These are phyloP conservation scores for Acrobasis suavella DNA, from an alignment of 2,888 invertebrate genomes.

Conservation along the genomic window DNA sequence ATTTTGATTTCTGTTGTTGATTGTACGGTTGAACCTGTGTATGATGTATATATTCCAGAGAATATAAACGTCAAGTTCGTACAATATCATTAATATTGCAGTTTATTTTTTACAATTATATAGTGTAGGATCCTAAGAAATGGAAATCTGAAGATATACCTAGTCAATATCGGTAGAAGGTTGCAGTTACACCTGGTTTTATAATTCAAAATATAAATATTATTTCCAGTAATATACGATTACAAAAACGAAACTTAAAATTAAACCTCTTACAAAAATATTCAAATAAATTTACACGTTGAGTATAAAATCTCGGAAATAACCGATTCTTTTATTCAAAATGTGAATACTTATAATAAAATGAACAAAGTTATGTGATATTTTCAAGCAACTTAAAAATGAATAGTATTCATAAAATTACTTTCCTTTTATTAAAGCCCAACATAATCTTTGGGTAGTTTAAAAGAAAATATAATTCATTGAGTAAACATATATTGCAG, in stretches of 20 bases:
- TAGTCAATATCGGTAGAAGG: no score
- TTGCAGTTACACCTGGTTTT: not conserved
- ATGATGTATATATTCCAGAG: no score
- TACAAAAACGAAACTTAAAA: slow-evolving; percentile 25
- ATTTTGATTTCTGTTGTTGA: no score
- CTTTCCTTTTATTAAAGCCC: slow-evolving; percentile 29
- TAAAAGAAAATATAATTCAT: slow-evolving; percentile 32
- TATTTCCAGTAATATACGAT: slow-evolving; percentile 6
- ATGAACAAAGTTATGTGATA: no score
- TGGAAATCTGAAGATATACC: no score
- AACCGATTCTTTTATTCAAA: not conserved
- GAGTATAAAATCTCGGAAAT: not conserved
- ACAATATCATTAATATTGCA: no score
- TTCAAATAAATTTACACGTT: not conserved
- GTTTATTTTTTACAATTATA: no score
- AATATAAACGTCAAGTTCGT: no score
- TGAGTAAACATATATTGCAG: slow-evolving; percentile 27
- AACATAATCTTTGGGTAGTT: slow-evolving; percentile 40
- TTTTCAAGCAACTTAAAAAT: not conserved
- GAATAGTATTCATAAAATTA: slow-evolving; percentile 15
- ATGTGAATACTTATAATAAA: not conserved
- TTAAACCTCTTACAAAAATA: slow-evolving; percentile 16
- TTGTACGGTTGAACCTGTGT: no score
- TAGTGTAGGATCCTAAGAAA: no score
- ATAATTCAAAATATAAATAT: not conserved